Base-by-base conservation (phyloP, 23 tunicate genomes). In the Halocynthia aurantium region DNA sequence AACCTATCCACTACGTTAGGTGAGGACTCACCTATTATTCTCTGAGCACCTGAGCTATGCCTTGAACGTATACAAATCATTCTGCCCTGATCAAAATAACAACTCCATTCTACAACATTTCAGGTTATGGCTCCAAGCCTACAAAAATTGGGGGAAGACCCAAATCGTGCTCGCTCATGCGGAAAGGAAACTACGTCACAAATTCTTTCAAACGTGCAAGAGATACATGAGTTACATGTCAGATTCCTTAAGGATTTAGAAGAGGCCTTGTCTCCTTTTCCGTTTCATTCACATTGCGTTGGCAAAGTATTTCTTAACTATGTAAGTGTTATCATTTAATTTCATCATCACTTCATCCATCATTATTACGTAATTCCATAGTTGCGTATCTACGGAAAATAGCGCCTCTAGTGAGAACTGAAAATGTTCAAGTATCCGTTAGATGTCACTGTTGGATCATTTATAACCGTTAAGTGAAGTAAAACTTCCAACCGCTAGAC, bases 271-370 rank as follows among this genome's bases (percentile, higher is more conserved):
- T 22, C 61, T 56, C 91, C 97, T 8, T 81, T 61, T 52, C 97
- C 91, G 7, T 91, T 61, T 73, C 84, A 91, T 62, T 85, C 91
- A 7, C 68, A 91, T 56, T 73, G 87, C 54, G 82, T 91, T 64
- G 97, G 97, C 51, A 72, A 86, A n/a, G 76, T 91, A 13, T 91
- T 91, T 78, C 55, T 91, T 5, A 44, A 86, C 51, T 73, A 72
- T 54, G 97, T 91, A 73, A 91, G 97, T 86, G 17, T 2, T 5
- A 10, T 13, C n/a, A 1, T 56, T 57, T 5, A 4, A 1, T 15
- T 60, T 60, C n/a, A n/a, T n/a, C n/a, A n/a, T n/a, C n/a, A n/a
- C n/a, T n/a, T n/a, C n/a, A n/a, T n/a, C n/a, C n/a, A n/a, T n/a
- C n/a, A 13, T 50, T 50, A 11, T 18, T 12, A 67, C 20, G 22